Evolutionary conservation across 1,140 invertebrate species (phyloP), one percentile per base, ranked within the genome.

Genomic region (Magallana angulata): DNA sequence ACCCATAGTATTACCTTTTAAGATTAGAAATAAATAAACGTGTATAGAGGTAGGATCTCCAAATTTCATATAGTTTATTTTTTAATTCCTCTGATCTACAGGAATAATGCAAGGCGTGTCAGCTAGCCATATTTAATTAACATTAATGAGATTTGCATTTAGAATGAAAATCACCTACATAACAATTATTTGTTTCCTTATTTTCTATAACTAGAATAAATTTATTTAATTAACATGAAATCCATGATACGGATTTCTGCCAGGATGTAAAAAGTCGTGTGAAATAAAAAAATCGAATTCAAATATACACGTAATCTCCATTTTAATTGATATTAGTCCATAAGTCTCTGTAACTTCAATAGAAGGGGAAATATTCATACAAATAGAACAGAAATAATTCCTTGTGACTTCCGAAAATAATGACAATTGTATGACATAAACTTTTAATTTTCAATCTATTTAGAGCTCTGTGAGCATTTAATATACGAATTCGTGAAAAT

Each of bases 311-410:
- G n/a, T n/a, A 16, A 14, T 62, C 36, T 30, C 8, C 30, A 18
- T 36, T 24, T 36, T 18, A 76, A 30, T 8, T 76, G 7, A 24
- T 8, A 11, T 24, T 76, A 76, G 24, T 76, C 24, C 11, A 12
- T 24, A n/a, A 64, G 18, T 30, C 24, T 9, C 24, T 14, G 12
- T 12, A 36, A 76, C 36, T 36, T 12, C 68, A 76, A 76, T 12
- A 76, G 68, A 76, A 76, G 12, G 36, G 68, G 68, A 76, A 76
- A 76, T 76, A 36, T 9, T 76, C 68, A 48, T 12, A 76, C 36
- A 12, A 30, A 30, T 30, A 30, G 18, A 30, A 76, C 24, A 76
- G 14, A 71, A 76, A 76, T 76, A 76, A 12, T 30, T 30, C 68
- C 68, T 12, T 76, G 24, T 12, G 18, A 30, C 68, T 30, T 36